Evolutionary conservation across 2,888 invertebrate genomes (phyloP).

Genomic region (Acanthosoma haemorrhoidale): DNA sequence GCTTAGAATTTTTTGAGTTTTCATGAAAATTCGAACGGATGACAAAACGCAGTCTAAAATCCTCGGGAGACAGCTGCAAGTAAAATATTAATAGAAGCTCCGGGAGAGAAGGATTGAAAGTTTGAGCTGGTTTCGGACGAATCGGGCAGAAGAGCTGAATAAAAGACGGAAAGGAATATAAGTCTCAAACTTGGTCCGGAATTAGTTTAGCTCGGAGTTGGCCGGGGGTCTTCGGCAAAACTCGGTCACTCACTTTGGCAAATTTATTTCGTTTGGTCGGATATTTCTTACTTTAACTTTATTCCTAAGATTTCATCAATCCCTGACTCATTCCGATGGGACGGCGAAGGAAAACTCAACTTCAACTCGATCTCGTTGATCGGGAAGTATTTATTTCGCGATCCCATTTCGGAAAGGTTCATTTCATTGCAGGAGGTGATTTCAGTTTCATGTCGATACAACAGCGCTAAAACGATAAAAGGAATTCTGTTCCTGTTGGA

Average conservation of each 20-base stretch:
- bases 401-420: too few relatives aligned
- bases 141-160: conserved; percentile 5
- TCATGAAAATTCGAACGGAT: too few relatives aligned
- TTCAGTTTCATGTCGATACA: too few relatives aligned
- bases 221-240: not conserved
- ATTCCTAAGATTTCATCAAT: conserved; percentile 1
- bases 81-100: conserved; percentile 12
- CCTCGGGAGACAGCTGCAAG: conserved; percentile 8
- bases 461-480: too few relatives aligned
- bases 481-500: too few relatives aligned
- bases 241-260: conserved; percentile 3
- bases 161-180: conserved; percentile 14
- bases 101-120: not conserved
- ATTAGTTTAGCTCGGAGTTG: not conserved
- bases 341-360: too few relatives aligned
- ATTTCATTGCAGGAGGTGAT: too few relatives aligned
- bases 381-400: not conserved
- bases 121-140: not conserved
- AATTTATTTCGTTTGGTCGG: conserved; percentile 8
- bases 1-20: too few relatives aligned
- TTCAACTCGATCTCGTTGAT: not conserved
- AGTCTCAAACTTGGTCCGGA: conserved; percentile 1
- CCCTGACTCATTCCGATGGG: not conserved
- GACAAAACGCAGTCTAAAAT: too few relatives aligned
- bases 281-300: conserved; percentile 10